Percentiles rank a stretch among this genome's conserved stretches.
Conservation (phyloP, 2,113 vertebrate species). For the Pyxicephalus adspersus region DNA sequence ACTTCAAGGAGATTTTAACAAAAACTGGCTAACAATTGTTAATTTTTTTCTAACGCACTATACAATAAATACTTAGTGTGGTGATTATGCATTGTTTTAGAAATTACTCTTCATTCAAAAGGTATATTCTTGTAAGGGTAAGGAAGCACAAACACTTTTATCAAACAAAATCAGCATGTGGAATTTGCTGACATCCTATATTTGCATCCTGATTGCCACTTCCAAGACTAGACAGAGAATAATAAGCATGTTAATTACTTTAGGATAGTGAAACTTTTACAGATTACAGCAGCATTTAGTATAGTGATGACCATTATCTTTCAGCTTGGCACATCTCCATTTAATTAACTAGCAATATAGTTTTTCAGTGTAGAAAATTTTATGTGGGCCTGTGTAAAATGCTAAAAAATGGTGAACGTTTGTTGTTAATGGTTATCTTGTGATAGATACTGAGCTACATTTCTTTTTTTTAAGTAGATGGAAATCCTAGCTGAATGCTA, state of each 20-base stretch:
- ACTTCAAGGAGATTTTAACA: neutral
- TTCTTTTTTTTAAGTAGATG: no score
- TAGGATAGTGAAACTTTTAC: conserved; percentile 2
- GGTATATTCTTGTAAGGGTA: conserved; percentile 9
- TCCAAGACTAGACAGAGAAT: neutral
- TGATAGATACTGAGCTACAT: neutral
- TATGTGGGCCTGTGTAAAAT: neutral
- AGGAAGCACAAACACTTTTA: neutral
- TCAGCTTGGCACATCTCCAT: conserved; percentile 10
- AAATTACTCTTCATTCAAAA: conserved; percentile 24
- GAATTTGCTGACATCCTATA: conserved; percentile 30
- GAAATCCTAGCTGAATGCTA: no score
- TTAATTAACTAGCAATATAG: conserved; percentile 16
- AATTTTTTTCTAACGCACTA: conserved; percentile 9
- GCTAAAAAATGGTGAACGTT: neutral
- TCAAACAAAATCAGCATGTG: neutral
- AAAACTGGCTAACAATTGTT: neutral
- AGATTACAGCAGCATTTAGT: conserved; percentile 18
- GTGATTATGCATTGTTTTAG: conserved; percentile 30
- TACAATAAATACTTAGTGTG: neutral
- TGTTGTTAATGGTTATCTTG: neutral
- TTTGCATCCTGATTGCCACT: conserved; percentile 28
- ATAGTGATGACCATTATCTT: neutral
- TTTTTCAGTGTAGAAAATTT: no score
- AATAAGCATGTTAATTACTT: conserved; percentile 41